Percentiles rank a stretch among this genome's conserved stretches.
Evolutionary conservation across 2,888 invertebrate species (phyloP).

Genomic region (Cylloceria caligata): DNA sequence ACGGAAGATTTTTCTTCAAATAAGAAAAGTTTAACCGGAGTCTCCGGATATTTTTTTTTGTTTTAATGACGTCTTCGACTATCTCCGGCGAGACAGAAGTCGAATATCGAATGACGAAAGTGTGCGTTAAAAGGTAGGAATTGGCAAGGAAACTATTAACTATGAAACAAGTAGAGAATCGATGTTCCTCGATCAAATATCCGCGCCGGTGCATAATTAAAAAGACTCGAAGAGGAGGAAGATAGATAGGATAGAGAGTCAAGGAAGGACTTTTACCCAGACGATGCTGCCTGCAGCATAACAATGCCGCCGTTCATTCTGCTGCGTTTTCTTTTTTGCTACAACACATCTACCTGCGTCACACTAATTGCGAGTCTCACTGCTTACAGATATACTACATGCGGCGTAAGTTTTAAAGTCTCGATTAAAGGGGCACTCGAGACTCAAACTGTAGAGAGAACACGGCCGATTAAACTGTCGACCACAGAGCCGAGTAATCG

Average conservation of each 20-base stretch:
- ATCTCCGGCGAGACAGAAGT: not conserved
- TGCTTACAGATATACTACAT: not conserved
- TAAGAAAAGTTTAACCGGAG: not conserved
- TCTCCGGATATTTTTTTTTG: not conserved
- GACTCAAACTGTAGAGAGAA: too few species aligned
- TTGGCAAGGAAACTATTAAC: not conserved
- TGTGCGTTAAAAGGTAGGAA: not conserved
- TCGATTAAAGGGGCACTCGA: slow-evolving; percentile 64
- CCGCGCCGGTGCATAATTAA: slow-evolving; percentile 23
- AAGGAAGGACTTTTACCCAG: not conserved
- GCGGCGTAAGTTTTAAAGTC: slow-evolving; percentile 41
- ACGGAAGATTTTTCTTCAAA: not conserved
- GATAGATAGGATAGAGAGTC: not conserved
- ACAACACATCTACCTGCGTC: slow-evolving; percentile 24
- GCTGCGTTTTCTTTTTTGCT: slow-evolving; percentile 14
- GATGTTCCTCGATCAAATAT: slow-evolving; percentile 17
- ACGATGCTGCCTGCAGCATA: slow-evolving; percentile 1
- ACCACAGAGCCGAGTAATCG: slow-evolving; percentile 42
- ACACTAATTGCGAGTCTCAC: slow-evolving; percentile 33
- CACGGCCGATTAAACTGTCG: slow-evolving; percentile 40
- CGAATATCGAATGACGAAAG: too few species aligned
- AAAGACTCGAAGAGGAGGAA: not conserved
- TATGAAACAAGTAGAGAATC: slow-evolving; percentile 10
- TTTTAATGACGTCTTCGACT: not conserved
- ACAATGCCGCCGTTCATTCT: not conserved